These are phyloP conservation scores for Drosophila ogumai DNA, from an alignment of 1,140 invertebrate genomes.

Conservation along the genomic window DNA sequence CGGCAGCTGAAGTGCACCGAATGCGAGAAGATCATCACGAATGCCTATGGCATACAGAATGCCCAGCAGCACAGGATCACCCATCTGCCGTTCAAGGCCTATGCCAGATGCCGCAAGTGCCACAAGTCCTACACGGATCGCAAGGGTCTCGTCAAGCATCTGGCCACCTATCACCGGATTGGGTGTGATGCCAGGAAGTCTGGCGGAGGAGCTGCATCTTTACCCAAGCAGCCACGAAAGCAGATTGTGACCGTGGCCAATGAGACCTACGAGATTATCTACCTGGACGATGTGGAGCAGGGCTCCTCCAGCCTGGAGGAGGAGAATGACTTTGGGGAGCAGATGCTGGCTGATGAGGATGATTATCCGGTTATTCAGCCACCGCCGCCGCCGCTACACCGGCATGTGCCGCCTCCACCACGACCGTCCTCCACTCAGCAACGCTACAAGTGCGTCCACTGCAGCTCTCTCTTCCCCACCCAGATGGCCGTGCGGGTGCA, in stretches of 20 bases:
- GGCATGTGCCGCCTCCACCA: neutral
- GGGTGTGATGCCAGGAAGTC: constrained; percentile 49
- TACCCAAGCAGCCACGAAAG: constrained; percentile 51
- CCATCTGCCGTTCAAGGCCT: constrained; percentile 75
- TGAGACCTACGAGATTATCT: constrained; percentile 76
- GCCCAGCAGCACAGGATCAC: constrained; percentile 80
- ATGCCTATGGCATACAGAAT: constrained; percentile 82
- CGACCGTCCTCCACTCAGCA: constrained; percentile 1
- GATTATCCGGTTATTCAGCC: constrained; percentile 25
- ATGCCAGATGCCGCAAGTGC: constrained; percentile 73
- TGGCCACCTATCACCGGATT: constrained; percentile 69
- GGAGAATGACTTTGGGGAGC: constrained; percentile 72
- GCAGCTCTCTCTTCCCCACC: constrained; percentile 62
- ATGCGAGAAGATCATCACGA: constrained; percentile 80
- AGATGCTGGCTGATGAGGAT: constrained; percentile 75
- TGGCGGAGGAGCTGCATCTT: neutral
- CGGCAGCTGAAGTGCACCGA: constrained; percentile 71
- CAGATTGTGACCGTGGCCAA: constrained; percentile 71
- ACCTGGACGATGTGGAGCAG: constrained; percentile 66
- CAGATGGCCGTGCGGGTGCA: constrained; percentile 60
- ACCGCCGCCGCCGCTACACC: neutral
- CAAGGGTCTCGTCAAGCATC: constrained; percentile 77
- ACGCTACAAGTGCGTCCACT: constrained; percentile 71
- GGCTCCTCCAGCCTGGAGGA: constrained; percentile 32
- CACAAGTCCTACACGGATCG: constrained; percentile 77